Evolutionary conservation across 2,888 invertebrate genomes (phyloP), one percentile per base, ranked within the genome.

Genomic region (Pogonocherus hispidulus): DNA sequence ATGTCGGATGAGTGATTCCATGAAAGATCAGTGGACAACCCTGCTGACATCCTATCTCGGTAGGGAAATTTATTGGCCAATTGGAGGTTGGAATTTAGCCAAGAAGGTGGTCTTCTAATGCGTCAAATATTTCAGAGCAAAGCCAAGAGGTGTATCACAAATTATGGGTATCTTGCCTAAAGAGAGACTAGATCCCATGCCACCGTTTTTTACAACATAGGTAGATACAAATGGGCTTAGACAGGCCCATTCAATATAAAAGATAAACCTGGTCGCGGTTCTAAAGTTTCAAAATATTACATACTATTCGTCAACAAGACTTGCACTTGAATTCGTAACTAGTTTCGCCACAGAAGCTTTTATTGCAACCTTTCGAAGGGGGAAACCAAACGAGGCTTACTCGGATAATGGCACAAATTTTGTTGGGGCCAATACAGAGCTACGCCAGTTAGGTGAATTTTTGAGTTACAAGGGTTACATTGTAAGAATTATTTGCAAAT

Each of bases 21-120:
- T n/a, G 55, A 66, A 4, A 35, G 47, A 32, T 63, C 67, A 8
- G 65, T 47, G 8, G 47, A 67, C 14, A 72, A 72, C 27, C 66
- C 67, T 18, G 72, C 72, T 16, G 72, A 72, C 55, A 23, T 60
- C 18, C 14, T 72, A 4, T 62, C 67, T 3, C 60, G 69, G 68
- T 20, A 22, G 71, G 16, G 62, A 69, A 55, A 32, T 46, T 72
- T n/a, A n/a, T n/a, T n/a, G n/a, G n/a, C n/a, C n/a, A n/a, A n/a
- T n/a, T 37, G 44, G 54, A 46, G 72, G 71, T 41, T 18, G 67
- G 57, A 57, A 73, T 63, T 64, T 68, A 18, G 19, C 62, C 59
- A 68, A 66, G 9, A n/a, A 41, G 18, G 37, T 51, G 6, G 49
- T 69, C 32, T 66, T 66, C 1, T 22, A 69, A 47, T 75, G 73